Base-by-base conservation (phyloP, 2,113 vertebrate species). In the Forbesichthys agassizii region DNA sequence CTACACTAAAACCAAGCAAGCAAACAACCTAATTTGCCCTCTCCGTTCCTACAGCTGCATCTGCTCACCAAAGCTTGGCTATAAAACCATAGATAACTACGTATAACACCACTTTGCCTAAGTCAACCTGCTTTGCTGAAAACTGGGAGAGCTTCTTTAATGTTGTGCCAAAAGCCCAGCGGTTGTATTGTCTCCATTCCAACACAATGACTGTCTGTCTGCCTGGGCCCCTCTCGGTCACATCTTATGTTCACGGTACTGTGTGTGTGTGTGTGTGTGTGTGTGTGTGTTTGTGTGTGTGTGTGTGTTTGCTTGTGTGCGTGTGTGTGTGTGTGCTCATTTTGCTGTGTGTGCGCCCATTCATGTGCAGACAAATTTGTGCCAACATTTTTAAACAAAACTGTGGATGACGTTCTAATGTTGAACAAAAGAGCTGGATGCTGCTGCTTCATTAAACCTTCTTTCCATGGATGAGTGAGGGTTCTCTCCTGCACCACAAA, bases 141-240 rank as follows among this genome's bases (percentile, higher is more conserved):
- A 80, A 83, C 77, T 12, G 60, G 75, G 73, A 70, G 55, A 69
- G 51, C 66, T 61, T 62, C 82, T 91, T 86, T 91, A 67, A 87
- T 82, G 82, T 81, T 72, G 62, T 64, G 80, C 88, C 88, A 88
- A 72, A 82, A 56, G 73, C 79, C 84, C 85, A 63, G 76, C 82
- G 84, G 84, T 83, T 83, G 73, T 74, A 73, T 74, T 75, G 51
- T 73, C 83, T 84, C 77, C 82, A 84, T 86, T 87, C 88, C 86
- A 75, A 66, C 82, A 87, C 80, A 82, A 77, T 83, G 84, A 85
- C 73, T 77, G 71, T 85, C 76, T 87, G 77, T 80, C 84, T 88
- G 77, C 77, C 79, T 57, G 61, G 27, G 77, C 66, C 16, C 62
- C 77, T 87, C 82, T 75, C 81, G 80, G 84, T 88, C 88, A 88